phyloP scores from a whole-genome alignment of 2,113 vertebrate genomes.

The Macaca mulatta region DNA sequence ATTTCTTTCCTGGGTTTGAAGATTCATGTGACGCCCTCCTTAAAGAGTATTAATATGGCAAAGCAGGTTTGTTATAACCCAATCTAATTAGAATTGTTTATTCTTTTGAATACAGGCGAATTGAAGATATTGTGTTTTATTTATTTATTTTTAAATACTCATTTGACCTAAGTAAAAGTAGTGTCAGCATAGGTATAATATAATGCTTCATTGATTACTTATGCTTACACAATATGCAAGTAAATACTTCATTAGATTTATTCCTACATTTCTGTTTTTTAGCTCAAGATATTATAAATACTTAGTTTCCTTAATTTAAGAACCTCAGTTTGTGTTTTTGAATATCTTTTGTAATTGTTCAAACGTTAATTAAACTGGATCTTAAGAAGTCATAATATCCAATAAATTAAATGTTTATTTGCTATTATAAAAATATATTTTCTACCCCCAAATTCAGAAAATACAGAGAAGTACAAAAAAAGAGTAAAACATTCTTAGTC shows the following conservation, averaged over 20 bases:
- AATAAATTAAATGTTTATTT: constrained; percentile 27
- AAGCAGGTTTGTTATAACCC: background rate
- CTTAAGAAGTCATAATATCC: background rate
- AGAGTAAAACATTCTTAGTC: background rate
- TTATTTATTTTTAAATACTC: constrained; percentile 5
- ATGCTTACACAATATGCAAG: background rate
- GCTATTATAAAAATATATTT: constrained; percentile 21
- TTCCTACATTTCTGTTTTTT: background rate
- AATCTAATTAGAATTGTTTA: constrained; percentile 3
- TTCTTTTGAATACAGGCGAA: constrained; percentile 12
- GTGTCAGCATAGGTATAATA: background rate
- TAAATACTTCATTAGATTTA: background rate
- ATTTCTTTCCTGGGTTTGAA: background rate
- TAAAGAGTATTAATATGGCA: background rate
- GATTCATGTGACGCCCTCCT: background rate
- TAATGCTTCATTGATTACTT: background rate
- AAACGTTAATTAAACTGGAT: background rate
- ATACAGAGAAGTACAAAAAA: background rate
- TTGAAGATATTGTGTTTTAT: background rate
- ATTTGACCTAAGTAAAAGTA: background rate
- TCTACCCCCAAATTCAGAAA: background rate
- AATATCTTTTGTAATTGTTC: background rate
- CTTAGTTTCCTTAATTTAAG: background rate
- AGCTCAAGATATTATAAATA: background rate
- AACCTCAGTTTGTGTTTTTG: constrained; percentile 4